phyloP scores from a whole-genome alignment of 2,888 invertebrate genomes.

The Caenorhabditis zanzibari region DNA sequence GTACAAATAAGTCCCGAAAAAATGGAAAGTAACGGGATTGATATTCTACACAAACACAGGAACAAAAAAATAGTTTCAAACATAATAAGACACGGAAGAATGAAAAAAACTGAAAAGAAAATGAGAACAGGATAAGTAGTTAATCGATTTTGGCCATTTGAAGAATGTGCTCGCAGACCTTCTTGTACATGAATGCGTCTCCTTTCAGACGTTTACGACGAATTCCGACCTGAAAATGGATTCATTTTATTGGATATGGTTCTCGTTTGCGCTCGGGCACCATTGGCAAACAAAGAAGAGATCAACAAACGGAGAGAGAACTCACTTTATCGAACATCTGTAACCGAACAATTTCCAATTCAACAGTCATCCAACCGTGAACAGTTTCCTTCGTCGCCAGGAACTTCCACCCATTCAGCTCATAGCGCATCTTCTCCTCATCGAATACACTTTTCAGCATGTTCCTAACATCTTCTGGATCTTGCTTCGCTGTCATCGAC shows the following conservation, averaged over 20 bases:
- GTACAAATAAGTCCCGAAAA: neutral
- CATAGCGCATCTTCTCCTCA: slow-evolving; percentile 75
- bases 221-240: slow-evolving; percentile 85
- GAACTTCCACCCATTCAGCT: slow-evolving; percentile 86
- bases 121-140: slow-evolving; percentile 5
- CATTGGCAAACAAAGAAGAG: slow-evolving; percentile 16
- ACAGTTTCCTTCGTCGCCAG: slow-evolving; percentile 87
- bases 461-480: slow-evolving; percentile 87
- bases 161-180: slow-evolving; percentile 89
- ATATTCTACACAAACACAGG: slow-evolving; percentile 56
- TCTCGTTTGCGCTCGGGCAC: slow-evolving; percentile 11
- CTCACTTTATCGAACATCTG: slow-evolving; percentile 84
- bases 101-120: slow-evolving; percentile 44
- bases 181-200: slow-evolving; percentile 91
- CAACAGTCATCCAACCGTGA: slow-evolving; percentile 87
- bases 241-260: slow-evolving; percentile 1
- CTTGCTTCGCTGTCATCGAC: slow-evolving; percentile 88
- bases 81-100: slow-evolving; percentile 44
- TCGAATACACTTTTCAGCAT: slow-evolving; percentile 87
- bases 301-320: neutral
- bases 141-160: slow-evolving; percentile 74
- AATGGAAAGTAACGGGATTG: slow-evolving; percentile 27
- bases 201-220: slow-evolving; percentile 89
- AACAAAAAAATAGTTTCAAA: slow-evolving; percentile 19
- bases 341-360: slow-evolving; percentile 87